Percentiles rank a stretch among this genome's conserved stretches.
Conservation (phyloP, 2,797 vertebrate genomes). For the Manis javanica region DNA sequence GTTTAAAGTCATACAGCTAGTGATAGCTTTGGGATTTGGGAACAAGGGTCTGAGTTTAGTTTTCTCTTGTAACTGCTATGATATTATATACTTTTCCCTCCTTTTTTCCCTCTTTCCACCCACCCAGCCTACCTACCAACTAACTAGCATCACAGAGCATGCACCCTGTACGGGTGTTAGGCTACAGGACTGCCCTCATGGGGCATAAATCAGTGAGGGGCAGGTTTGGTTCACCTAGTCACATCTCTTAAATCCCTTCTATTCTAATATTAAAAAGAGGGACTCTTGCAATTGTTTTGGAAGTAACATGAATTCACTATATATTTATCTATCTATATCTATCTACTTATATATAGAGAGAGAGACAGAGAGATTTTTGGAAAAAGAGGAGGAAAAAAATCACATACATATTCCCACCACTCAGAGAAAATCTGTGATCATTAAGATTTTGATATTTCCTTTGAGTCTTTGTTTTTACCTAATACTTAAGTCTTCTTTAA, state of each 20-base stretch:
- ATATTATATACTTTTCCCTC: neutral
- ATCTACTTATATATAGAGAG: no score
- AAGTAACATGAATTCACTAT: neutral
- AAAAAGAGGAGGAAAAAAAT: neutral
- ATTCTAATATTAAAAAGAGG: neutral
- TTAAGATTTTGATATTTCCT: neutral
- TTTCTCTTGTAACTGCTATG: neutral
- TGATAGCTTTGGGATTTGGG: neutral
- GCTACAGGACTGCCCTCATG: rapidly evolving
- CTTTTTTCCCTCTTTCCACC: neutral
- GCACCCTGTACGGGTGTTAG: neutral
- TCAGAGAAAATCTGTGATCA: neutral
- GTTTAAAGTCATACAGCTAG: neutral
- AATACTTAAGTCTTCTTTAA: neutral
- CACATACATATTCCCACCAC: neutral
- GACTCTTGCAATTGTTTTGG: neutral
- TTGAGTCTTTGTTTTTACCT: neutral
- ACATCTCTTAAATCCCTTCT: neutral
- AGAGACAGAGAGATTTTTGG: neutral
- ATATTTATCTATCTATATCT: no score
- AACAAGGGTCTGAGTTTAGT: neutral
- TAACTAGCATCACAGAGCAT: neutral
- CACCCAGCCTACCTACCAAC: neutral
- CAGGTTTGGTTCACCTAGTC: neutral
- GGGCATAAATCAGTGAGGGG: neutral